These are phyloP conservation scores for Tetragnatha montana DNA, from an alignment of 2,888 invertebrate species.

Conservation along the genomic window DNA sequence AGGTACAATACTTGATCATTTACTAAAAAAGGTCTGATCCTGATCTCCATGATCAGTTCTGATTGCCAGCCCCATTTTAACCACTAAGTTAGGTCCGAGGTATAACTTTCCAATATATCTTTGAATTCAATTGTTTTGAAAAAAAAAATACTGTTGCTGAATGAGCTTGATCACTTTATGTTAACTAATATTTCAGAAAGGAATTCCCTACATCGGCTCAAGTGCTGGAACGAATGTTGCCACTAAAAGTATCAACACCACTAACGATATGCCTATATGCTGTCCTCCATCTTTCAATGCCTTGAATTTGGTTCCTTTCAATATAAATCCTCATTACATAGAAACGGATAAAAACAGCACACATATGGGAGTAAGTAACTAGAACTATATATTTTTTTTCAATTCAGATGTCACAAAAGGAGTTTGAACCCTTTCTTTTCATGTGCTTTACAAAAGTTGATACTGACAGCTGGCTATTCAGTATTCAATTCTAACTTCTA, in stretches of 20 bases:
- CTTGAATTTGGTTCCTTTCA: slow-evolving; percentile 85
- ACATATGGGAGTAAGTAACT: slow-evolving; percentile 81
- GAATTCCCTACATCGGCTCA: slow-evolving; percentile 85
- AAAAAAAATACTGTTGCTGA: too few relatives aligned
- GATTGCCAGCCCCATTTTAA: too few relatives aligned
- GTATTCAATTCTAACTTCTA: neutral
- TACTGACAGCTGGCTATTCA: neutral
- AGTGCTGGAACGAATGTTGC: slow-evolving; percentile 91
- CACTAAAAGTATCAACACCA: slow-evolving; percentile 86
- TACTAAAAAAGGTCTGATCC: too few relatives aligned
- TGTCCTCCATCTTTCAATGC: slow-evolving; percentile 85
- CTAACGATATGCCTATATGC: slow-evolving; percentile 92
- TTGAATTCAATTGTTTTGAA: too few relatives aligned
- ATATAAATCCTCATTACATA: slow-evolving; percentile 90
- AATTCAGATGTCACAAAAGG: neutral
- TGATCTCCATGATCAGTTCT: too few relatives aligned
- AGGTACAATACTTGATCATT: too few relatives aligned
- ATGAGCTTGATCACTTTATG: too few relatives aligned
- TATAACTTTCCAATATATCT: too few relatives aligned
- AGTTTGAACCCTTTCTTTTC: neutral
- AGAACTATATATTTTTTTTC: neutral
- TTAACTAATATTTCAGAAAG: slow-evolving; percentile 77
- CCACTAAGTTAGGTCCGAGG: too few relatives aligned
- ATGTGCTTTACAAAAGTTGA: neutral
- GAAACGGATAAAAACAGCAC: slow-evolving; percentile 79